Conservation (phyloP, 2,113 vertebrate species). For the Nannobrachium achirus region DNA sequence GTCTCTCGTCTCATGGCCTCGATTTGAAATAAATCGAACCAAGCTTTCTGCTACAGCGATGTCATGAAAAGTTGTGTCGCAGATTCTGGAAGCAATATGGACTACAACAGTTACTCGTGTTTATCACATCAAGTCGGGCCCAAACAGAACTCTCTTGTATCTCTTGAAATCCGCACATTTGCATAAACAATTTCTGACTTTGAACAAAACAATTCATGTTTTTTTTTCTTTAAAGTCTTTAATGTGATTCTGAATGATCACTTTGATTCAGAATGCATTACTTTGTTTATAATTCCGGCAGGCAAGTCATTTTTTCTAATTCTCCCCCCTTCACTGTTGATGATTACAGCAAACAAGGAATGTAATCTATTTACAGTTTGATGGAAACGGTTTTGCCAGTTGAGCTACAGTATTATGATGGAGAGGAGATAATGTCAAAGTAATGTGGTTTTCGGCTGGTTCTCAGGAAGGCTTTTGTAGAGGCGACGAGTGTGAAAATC, state of each 20-base stretch:
- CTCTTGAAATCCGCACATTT: conserved; percentile 25
- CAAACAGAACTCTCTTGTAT: background rate
- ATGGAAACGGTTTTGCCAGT: background rate
- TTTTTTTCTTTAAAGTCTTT: conserved; percentile 8
- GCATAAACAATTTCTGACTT: conserved; percentile 20
- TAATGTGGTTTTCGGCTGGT: background rate
- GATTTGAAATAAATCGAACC: conserved; percentile 51
- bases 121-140: conserved; percentile 25
- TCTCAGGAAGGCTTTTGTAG: background rate
- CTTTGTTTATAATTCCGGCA: conserved; percentile 35
- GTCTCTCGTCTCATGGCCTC: conserved; percentile 61
- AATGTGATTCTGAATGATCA: conserved; percentile 22
- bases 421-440: conserved; percentile 1
- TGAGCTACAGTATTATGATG: too few species aligned
- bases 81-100: background rate
- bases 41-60: conserved; percentile 19
- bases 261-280: conserved; percentile 36
- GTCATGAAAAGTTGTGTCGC: conserved; percentile 9
- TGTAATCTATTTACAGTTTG: conserved; percentile 6
- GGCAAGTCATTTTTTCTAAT: conserved; percentile 2
- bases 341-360: conserved; percentile 18
- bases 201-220: conserved; percentile 23
- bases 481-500: conserved; percentile 1
- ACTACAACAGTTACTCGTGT: conserved; percentile 1
- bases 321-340: background rate